Conservation (phyloP, 2,888 invertebrate species). For the Oeneis ivallda region DNA sequence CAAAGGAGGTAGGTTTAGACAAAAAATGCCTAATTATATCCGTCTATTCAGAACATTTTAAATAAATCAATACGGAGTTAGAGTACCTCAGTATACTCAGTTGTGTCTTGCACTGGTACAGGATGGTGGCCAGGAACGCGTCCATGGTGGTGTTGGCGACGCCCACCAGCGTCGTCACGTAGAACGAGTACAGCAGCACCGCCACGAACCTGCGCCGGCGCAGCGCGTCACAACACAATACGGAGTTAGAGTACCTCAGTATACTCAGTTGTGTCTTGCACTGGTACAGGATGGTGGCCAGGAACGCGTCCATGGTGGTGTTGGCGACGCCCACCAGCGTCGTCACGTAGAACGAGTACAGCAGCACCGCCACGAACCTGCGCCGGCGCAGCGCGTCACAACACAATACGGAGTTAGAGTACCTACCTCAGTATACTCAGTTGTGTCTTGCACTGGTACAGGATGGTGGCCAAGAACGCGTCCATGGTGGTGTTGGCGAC, state of each 20-base stretch:
- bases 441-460: slow-evolving; percentile 52
- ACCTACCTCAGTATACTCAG: no score
- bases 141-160: slow-evolving; percentile 77
- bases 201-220: slow-evolving; percentile 52
- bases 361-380: slow-evolving; percentile 58
- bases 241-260: slow-evolving; percentile 49
- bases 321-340: slow-evolving; percentile 73
- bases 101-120: slow-evolving; percentile 66
- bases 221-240: no score
- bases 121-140: slow-evolving; percentile 68
- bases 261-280: slow-evolving; percentile 65
- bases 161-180: slow-evolving; percentile 68
- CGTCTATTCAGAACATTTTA: no score
- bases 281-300: slow-evolving; percentile 66
- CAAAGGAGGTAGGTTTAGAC: no score
- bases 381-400: no score
- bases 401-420: no score
- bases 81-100: slow-evolving; percentile 60
- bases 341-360: slow-evolving; percentile 69
- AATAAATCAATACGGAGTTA: no score
- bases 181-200: slow-evolving; percentile 64
- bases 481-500: slow-evolving; percentile 77
- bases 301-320: slow-evolving; percentile 74
- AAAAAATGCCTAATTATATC: no score
- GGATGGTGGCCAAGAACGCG: slow-evolving; percentile 68